phyloP scores from a whole-genome alignment of 2,888 invertebrate genomes.

The Pachymerium ferrugineum region DNA sequence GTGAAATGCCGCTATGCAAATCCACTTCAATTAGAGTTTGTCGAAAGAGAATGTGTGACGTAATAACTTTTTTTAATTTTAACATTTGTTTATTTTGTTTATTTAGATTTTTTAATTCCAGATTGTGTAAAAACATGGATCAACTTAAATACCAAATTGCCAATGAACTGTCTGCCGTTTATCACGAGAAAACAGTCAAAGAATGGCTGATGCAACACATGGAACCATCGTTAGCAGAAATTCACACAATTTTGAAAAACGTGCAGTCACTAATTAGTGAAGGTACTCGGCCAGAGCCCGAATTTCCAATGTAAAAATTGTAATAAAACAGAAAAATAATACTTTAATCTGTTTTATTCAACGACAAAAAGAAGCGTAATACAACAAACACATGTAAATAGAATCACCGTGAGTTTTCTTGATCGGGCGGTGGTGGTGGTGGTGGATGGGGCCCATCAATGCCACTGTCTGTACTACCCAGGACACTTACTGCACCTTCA shows the following conservation, averaged over 20 bases:
- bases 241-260: not conserved
- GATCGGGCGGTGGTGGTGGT: not conserved
- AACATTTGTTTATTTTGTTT: too few relatives aligned
- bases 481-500: conserved; percentile 51
- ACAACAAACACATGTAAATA: not conserved
- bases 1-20: conserved; percentile 8
- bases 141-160: not conserved
- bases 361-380: not conserved
- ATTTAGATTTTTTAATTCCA: not conserved
- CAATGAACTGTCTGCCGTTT: not conserved
- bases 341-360: not conserved
- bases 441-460: conserved; percentile 52
- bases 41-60: not conserved
- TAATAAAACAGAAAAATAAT: not conserved
- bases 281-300: not conserved
- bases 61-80: not conserved
- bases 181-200: not conserved
- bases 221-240: not conserved
- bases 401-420: not conserved
- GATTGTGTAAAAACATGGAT: not conserved
- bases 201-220: conserved; percentile 17
- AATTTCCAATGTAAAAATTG: not conserved
- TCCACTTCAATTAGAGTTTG: conserved; percentile 16
- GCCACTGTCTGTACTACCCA: conserved; percentile 86
- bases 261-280: not conserved